Evolutionary conservation across 2,113 vertebrate species (phyloP).

Genomic region (Asarcornis scutulata): DNA sequence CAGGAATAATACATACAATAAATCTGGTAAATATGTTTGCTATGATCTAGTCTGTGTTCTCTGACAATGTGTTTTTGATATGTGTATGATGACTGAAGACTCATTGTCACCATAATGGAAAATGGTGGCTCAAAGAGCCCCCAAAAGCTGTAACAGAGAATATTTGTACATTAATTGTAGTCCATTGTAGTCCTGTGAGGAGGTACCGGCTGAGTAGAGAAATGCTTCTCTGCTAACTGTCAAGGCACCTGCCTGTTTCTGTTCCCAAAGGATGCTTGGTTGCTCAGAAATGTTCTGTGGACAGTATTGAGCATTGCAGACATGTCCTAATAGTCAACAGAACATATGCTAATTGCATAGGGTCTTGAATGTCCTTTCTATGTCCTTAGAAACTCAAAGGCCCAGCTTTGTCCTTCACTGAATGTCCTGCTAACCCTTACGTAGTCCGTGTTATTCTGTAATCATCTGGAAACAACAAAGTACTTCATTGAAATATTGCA

Average conservation of each 20-base stretch:
- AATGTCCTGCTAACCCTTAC: not conserved
- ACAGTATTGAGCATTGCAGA: not conserved
- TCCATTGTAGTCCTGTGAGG: not conserved
- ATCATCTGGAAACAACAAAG: not conserved
- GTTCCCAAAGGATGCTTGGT: not conserved
- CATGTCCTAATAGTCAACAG: not conserved
- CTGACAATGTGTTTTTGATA: not conserved
- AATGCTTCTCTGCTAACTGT: not conserved
- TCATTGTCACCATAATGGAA: not conserved
- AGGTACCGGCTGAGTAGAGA: accelerated
- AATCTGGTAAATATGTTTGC: not conserved
- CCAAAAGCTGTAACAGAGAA: not conserved
- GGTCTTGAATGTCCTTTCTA: not conserved
- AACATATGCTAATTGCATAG: not conserved
- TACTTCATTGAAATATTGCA: not conserved
- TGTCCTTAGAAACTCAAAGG: not conserved
- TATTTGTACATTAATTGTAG: not conserved
- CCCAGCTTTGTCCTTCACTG: not conserved
- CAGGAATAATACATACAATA: not conserved
- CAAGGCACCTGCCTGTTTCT: not conserved
- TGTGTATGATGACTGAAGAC: not conserved
- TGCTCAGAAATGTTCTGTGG: not conserved
- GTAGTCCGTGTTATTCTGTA: not conserved
- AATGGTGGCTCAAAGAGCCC: not conserved
- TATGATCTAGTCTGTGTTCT: not conserved